Base-by-base conservation (phyloP, 2,888 invertebrate genomes). In the Drosophila flavopinicola region DNA sequence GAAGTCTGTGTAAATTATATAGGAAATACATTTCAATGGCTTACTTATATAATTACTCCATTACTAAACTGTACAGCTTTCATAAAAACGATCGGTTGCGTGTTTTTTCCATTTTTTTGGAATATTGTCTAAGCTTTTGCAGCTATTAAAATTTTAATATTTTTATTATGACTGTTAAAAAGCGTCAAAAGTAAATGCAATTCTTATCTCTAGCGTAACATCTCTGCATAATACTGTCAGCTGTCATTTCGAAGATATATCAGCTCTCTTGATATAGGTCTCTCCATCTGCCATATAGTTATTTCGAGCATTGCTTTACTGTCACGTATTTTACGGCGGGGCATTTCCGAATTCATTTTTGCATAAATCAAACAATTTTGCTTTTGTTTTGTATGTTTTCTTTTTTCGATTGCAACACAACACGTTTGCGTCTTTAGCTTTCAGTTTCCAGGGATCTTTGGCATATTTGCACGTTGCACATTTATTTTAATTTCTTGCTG, bases 381-480 rank as follows among this genome's bases (percentile, higher is more conserved):
- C 27, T 44, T 54, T 35, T 27, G 4, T 20, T 35, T 45, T 25
- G 32, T 61, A 44, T 51, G 56, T 63, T 39, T 27, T 35, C 37
- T 74, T 42, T 23, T 54, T 47, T 44, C 27, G 41, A 20, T 45
- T 52, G 39, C 38, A n/a, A n/a, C n/a, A 15, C 27, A 58, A 42
- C 74, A 75, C 67, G 74, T 74, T 57, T 33, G 47, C 7, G 51
- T 42, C 49, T 63, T 61, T 48, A 47, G 56, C 27, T 59, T 42
- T 44, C 33, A 24, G 59, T 38, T 54, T 39, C 48, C 41, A 42
- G 56, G 52, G 37, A 45, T 59, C 47, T 66, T 56, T 48, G 57
- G 66, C 68, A 87, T 85, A 76, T 78, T 85, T 70, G 72, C 83
- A 87, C 87, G 87, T 71, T 85, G 87, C 78, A 75, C 73, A 84